Base-by-base conservation (phyloP, 2,888 invertebrate species). In the Drosophila neutralis region DNA sequence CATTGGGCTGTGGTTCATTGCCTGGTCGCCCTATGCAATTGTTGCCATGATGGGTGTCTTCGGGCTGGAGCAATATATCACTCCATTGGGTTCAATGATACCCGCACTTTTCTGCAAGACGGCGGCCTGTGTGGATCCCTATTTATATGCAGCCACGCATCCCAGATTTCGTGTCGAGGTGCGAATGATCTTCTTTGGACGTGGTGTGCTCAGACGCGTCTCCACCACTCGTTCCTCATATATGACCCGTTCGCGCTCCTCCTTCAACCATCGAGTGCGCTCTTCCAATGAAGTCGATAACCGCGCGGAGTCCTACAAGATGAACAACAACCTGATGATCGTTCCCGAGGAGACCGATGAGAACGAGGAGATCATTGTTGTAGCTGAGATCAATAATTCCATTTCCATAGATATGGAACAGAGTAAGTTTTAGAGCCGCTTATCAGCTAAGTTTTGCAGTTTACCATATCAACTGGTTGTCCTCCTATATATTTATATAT, bases 11-110 rank as follows among this genome's bases (percentile, higher is more conserved):
- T 97, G 97, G 95, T 95, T 97, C 87, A 87, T 95, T 13, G 95
- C 97, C 0, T 97, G 97, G 97, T 96, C 96, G 0, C 97, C 97
- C 0, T 97, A 97, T 90, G 95, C 97, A 0, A 92, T 95, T 0
- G 95, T 97, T 0, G 95, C 97, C 18, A 94, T 97, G 36, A 91
- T 97, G 29, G 97, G 97, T 0, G 95, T 96, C 79, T 95, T 95
- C 73, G 95, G 95, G 4, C 93, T 95, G 82, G 94, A 95, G 73
- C 92, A 95, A 33, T 91, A 95, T 18, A 94, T 97, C 45, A 95
- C 96, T 0, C 97, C 97, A 0, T 88, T 95, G 38, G 93, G 94
- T 6, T 96, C 96, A 0, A 96, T 96, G 96, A 94, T 96, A 42
- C 97, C 97, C 0, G 96, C 96, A 1, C 92, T 96, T 73, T 96